Evolutionary conservation across 2,113 vertebrate genomes (phyloP), one percentile per base, ranked within the genome.

Genomic region (Pangasianodon hypophthalmus): DNA sequence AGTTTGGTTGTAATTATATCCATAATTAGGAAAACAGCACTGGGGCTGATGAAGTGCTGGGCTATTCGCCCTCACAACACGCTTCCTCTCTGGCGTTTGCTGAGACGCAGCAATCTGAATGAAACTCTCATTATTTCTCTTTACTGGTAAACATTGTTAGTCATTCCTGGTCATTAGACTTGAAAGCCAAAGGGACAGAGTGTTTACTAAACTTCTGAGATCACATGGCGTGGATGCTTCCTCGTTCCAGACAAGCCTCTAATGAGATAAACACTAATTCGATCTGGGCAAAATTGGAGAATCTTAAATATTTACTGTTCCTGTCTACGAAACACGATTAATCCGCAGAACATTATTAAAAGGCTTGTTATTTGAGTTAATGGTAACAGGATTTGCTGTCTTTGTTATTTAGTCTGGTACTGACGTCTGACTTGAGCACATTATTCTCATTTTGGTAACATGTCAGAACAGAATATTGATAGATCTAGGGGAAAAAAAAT

Each of bases 251-350:
- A 92, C 82, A 80, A 90, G 90, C 87, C 73, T 87, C 82, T 92
- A 91, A 92, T 91, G 89, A 90, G 93, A 93, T 93, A 93, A 93
- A 93, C 91, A 93, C 92, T 90, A 91, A 92, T 93, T 91, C 88
- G 89, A 88, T 91, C 82, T 29, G 58, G 75, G 88, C 88, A 92
- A 92, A 92, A 93, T 84, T 73, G 85, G 91, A 80, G 84, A 89
- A 88, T 91, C 85, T 91, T 88, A 92, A 93, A 93, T 93, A 92
- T 93, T 93, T 93, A 90, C 93, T 87, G 88, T 93, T 93, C 92
- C 88, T 89, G 88, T 93, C 90, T 82, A 89, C 86, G 64, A 89
- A 84, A 81, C 88, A 86, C 41, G 62, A 92, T 88, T 93, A 93
- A 93, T 93, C 90, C 86, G 75, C 48, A 71, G 85, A 92, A 89